phyloP scores from a whole-genome alignment of 2,888 invertebrate species.

The Scaptomyza reducta region DNA sequence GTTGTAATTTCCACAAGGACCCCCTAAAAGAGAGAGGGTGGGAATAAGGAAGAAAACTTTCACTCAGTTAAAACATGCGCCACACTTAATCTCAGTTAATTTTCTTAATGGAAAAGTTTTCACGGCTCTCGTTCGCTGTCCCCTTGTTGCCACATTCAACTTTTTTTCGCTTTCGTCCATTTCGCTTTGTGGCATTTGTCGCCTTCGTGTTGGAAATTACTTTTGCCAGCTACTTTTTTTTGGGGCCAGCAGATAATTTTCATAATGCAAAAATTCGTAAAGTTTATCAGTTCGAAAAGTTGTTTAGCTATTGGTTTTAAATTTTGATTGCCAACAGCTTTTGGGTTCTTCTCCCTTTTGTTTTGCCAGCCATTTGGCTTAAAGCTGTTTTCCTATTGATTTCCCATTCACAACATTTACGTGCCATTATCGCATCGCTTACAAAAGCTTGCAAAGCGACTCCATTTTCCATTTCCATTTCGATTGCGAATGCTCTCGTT shows the following conservation, averaged over 20 bases:
- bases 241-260: conserved; percentile 61
- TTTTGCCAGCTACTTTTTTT: conserved; percentile 38
- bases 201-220: conserved; percentile 40
- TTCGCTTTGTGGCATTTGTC: conserved; percentile 48
- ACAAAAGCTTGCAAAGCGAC: conserved; percentile 56
- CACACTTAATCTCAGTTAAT: conserved; percentile 82
- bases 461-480: conserved; percentile 48
- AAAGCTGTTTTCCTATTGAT: conserved; percentile 69
- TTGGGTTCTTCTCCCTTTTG: background rate
- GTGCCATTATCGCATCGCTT: conserved; percentile 72
- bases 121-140: conserved; percentile 45
- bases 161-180: conserved; percentile 26
- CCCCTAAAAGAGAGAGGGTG: conserved; percentile 14
- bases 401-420: conserved; percentile 73
- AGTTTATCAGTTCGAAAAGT: conserved; percentile 62
- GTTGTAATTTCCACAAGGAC: conserved; percentile 59
- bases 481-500: conserved; percentile 36
- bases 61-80: conserved; percentile 57
- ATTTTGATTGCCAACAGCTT: conserved; percentile 43
- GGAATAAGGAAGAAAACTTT: conserved; percentile 41
- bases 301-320: conserved; percentile 52
- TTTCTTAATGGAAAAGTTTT: conserved; percentile 82
- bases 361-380: conserved; percentile 26
- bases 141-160: conserved; percentile 39
- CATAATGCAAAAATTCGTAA: conserved; percentile 78